Base-by-base conservation (phyloP, 2,888 invertebrate genomes). In the Stenolophus ochropezus region DNA sequence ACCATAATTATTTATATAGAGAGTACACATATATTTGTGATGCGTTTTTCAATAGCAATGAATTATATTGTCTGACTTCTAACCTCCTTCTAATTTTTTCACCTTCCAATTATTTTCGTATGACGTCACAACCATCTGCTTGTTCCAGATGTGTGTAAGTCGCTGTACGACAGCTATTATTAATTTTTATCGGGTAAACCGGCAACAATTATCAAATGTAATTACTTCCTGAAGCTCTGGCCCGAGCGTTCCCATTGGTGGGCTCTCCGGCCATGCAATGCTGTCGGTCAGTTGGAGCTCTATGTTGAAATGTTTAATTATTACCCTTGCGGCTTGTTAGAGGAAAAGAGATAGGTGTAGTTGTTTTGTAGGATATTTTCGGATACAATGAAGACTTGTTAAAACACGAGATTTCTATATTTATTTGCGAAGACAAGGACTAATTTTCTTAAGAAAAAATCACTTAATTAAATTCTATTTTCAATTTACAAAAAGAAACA, bases 201-300 rank as follows among this genome's bases (percentile, higher is more conserved):
- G 75, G 75, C 75, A 75, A 81, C 75, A 74, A 81, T 81, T 81
- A 81, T 81, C 74, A 65, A 75, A 81, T 81, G 75, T 81, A 81
- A 81, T 81, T 81, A 75, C 81, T 81, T 81, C 81, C 81, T 81
- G 73, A 79, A 79, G 79, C 79, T 25, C 61, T 75, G 58, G 74
- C 25, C 49, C 65, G 65, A 42, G 6, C 61, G 73, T 51, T 61
- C 51, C 75, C 25, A 81, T 81, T 81, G 81, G 81, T 27, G 33
- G 80, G 73, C 58, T 58, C 20, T 20, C 53, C 71, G 56, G 73
- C 71, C 80, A 42, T 42, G 80, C 73, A 73, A 80, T 80, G 56
- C 58, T 47, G 23, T 8, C 47, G 42, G 33, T 21, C 73, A 21
- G 49, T 16, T 2, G 27, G 27, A 75, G 53, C 14, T 25, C 75